Evolutionary conservation across 1,140 invertebrate species (phyloP).

Genomic region (Solenopsis invicta): DNA sequence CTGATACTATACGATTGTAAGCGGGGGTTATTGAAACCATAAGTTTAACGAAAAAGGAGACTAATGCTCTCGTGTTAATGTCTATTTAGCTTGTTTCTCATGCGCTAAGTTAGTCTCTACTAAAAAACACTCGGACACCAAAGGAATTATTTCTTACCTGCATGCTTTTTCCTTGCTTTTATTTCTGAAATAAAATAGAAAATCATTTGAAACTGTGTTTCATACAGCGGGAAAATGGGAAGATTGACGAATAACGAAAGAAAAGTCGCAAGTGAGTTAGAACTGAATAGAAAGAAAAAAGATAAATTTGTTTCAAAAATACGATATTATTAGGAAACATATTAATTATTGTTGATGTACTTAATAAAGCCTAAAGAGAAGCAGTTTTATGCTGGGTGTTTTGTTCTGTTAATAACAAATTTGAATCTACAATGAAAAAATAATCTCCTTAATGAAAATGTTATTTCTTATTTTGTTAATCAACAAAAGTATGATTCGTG

Average conservation of each 20-base stretch:
- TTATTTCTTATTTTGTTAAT: conserved; percentile 2
- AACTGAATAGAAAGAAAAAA: not conserved
- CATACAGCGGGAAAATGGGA: conserved; percentile 22
- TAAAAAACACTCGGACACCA: conserved; percentile 56
- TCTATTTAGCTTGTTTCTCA: conserved; percentile 48
- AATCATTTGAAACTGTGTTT: conserved; percentile 72
- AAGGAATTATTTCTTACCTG: conserved; percentile 86
- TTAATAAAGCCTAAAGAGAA: not conserved
- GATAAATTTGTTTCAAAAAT: conserved; percentile 9
- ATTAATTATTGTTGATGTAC: conserved; percentile 18
- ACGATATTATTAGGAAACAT: not conserved
- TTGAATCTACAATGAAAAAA: not conserved
- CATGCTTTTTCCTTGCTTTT: conserved; percentile 91
- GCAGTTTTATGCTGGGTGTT: not conserved
- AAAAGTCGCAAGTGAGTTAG: not conserved
- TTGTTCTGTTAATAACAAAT: conserved; percentile 30
- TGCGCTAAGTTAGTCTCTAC: conserved; percentile 56
- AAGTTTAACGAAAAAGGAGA: conserved; percentile 24
- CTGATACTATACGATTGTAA: no score
- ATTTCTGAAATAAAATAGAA: conserved; percentile 89
- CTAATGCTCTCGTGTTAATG: conserved; percentile 33
- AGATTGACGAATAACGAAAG: not conserved
- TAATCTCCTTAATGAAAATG: not conserved
- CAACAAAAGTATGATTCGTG: conserved; percentile 11
- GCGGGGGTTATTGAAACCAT: not conserved